Conservation (phyloP, 53 echinoderm and acorn worm species). For the Pentamera pediparva region DNA sequence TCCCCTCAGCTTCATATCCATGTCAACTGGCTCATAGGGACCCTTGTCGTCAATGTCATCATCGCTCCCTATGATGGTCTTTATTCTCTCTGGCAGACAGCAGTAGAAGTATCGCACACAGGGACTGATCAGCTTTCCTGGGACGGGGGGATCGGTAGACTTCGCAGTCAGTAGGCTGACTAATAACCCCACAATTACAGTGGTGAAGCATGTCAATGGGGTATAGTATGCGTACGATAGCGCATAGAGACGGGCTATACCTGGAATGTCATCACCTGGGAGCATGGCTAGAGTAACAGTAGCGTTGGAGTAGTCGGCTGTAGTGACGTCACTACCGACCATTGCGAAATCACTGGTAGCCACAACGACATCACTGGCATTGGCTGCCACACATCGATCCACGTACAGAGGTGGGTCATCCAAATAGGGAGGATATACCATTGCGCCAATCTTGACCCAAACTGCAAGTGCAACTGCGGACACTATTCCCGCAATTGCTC, state of each 20-base stretch:
- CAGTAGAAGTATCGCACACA: constrained; percentile 9
- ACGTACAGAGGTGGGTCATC: constrained; percentile 9
- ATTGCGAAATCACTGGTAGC: background rate
- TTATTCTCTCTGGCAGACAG: background rate
- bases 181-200: background rate
- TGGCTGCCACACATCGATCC: background rate
- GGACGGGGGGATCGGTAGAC: background rate
- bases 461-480: background rate
- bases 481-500: background rate
- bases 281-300: too few relatives aligned
- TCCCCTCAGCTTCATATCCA: too few relatives aligned
- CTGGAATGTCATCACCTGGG: background rate
- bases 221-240: constrained; percentile 15
- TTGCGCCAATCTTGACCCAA: constrained; percentile 18
- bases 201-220: background rate
- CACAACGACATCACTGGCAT: background rate
- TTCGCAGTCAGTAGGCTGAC: background rate
- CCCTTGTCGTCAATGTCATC: background rate
- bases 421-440: constrained; percentile 10
- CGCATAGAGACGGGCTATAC: background rate
- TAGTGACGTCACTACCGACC: too few relatives aligned
- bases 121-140: constrained; percentile 14
- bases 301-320: too few relatives aligned
- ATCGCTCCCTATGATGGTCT: background rate
- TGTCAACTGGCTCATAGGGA: background rate